A percentile compares a stretch with the other conserved stretches of the same genome.
Conservation (phyloP, 1,140 invertebrate species). For the Pachypeltis micranthus region DNA sequence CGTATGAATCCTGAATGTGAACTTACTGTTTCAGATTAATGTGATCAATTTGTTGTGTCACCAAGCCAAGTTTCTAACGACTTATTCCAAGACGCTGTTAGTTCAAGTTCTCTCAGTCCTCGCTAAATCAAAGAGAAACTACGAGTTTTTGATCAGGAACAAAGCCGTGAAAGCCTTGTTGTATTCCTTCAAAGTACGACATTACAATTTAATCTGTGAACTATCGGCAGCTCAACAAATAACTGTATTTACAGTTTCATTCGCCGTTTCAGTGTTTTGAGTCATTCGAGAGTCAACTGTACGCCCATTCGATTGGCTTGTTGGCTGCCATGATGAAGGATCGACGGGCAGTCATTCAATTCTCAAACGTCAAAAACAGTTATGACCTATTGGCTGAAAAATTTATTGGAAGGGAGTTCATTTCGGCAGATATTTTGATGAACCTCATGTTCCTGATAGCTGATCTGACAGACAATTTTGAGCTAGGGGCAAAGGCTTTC, state of each 20-base stretch:
- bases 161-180: not conserved
- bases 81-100: not conserved
- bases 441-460: not conserved
- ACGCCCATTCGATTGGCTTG: not conserved
- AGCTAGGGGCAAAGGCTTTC: not conserved
- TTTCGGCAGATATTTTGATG: not conserved
- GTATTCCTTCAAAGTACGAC: not conserved
- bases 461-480: not conserved
- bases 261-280: not conserved
- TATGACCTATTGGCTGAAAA: not conserved
- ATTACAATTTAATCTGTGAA: not conserved
- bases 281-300: not conserved
- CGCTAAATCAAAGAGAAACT: not conserved
- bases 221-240: no score
- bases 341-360: not conserved
- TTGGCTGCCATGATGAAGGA: not conserved
- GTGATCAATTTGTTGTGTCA: not conserved
- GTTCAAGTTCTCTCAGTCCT: slow-evolving; percentile 2
- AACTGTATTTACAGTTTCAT: no score
- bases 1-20: not conserved
- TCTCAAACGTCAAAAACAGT: slow-evolving; percentile 2
- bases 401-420: not conserved
- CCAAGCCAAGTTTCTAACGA: not conserved
- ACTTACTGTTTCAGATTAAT: not conserved
- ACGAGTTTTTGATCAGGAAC: not conserved